Percentiles rank a stretch among this genome's conserved stretches.
Conservation (phyloP, 1,140 invertebrate species). For the Asobara japonica region DNA sequence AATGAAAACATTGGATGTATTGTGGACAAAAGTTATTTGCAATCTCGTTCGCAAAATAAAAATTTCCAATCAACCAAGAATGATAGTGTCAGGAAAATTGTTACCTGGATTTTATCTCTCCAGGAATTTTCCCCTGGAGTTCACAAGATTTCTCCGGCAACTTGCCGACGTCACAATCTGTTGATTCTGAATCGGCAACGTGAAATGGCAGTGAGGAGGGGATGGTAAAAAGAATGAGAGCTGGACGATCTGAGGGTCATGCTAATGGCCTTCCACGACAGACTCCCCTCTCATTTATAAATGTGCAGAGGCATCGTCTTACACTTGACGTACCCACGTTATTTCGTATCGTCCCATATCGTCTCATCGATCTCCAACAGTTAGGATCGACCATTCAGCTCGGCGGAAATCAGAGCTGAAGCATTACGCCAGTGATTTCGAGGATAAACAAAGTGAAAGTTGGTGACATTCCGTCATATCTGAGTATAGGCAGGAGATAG, state of each 20-base stretch:
- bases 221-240: neutral
- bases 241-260: constrained; percentile 42
- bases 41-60: too few relatives aligned
- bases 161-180: constrained; percentile 14
- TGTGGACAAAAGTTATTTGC: too few relatives aligned
- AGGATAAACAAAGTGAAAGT: neutral
- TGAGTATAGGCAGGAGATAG: too few relatives aligned
- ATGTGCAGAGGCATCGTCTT: constrained; percentile 17
- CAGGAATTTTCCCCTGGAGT: too few relatives aligned
- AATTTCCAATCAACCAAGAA: too few relatives aligned
- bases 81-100: too few relatives aligned
- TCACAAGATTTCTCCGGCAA: neutral
- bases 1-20: too few relatives aligned
- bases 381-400: neutral
- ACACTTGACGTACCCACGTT: constrained; percentile 24
- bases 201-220: constrained; percentile 14
- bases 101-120: too few relatives aligned
- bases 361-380: neutral
- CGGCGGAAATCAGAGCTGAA: neutral
- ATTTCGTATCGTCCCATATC: constrained; percentile 20
- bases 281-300: constrained; percentile 49
- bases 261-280: constrained; percentile 35
- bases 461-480: too few relatives aligned
- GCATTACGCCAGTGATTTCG: too few relatives aligned
- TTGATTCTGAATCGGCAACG: constrained; percentile 19